A percentile compares a stretch with the other conserved stretches of the same genome.
Conservation (phyloP, 2,797 vertebrate genomes). For the Ptychadena robeensis region DNA sequence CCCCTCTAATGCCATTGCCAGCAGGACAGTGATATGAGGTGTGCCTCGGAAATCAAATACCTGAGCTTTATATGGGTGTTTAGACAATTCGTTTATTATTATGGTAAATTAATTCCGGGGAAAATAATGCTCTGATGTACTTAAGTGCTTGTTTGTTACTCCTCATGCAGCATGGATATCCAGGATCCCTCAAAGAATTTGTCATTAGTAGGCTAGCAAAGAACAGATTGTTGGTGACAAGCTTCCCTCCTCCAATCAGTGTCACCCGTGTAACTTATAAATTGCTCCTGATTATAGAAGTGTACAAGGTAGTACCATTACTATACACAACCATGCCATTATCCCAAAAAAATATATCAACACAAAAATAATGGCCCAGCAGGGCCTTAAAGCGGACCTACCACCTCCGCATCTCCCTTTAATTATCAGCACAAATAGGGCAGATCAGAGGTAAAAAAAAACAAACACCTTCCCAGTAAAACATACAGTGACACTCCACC, state of each 20-base stretch:
- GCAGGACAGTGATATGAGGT: slow-evolving; percentile 29
- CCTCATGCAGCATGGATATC: neutral
- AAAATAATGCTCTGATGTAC: neutral
- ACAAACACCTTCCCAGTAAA: too few species aligned
- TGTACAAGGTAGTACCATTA: too few species aligned
- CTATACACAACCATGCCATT: too few species aligned
- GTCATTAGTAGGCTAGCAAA: neutral
- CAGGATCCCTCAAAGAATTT: neutral
- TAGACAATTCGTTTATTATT: slow-evolving; percentile 36
- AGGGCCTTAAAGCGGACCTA: too few species aligned
- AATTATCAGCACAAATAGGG: too few species aligned
- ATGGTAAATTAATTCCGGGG: neutral
- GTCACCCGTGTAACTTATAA: too few species aligned
- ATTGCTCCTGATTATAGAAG: too few species aligned
- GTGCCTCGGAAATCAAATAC: slow-evolving; percentile 40
- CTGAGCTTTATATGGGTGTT: slow-evolving; percentile 35
- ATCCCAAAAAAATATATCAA: too few species aligned
- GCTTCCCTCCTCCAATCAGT: neutral
- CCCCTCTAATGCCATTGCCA: slow-evolving; percentile 17
- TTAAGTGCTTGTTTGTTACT: neutral
- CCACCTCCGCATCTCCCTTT: too few species aligned
- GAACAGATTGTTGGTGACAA: neutral
- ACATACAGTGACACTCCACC: too few species aligned
- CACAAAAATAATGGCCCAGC: too few species aligned
- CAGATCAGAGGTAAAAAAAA: too few species aligned